phyloP scores from a whole-genome alignment of 2,888 invertebrate species.

The Gasteruption jaculator region DNA sequence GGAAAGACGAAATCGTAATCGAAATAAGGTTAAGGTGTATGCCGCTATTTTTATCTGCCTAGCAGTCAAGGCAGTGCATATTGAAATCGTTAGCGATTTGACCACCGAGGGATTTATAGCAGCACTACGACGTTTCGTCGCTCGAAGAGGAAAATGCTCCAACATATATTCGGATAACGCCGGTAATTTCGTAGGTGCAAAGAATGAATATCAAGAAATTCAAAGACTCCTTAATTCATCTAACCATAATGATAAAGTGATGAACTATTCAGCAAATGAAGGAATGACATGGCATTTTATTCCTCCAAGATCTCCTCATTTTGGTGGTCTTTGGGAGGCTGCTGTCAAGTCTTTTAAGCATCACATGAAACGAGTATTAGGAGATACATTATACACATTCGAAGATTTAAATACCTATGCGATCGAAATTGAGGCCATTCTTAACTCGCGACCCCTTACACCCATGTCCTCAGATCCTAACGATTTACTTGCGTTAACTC shows the following conservation, averaged over 20 bases:
- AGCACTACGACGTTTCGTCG: slow-evolving; percentile 17
- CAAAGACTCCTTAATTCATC: neutral
- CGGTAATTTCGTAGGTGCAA: slow-evolving; percentile 20
- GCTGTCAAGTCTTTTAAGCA: slow-evolving; percentile 9
- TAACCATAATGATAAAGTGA: neutral
- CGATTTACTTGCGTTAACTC: slow-evolving; percentile 17
- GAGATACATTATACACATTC: neutral
- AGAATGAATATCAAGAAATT: slow-evolving; percentile 16
- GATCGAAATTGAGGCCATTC: slow-evolving; percentile 12
- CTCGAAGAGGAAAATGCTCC: slow-evolving; percentile 10
- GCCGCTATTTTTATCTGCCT: slow-evolving; percentile 22
- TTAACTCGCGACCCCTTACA: slow-evolving; percentile 17
- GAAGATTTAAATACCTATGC: slow-evolving; percentile 9
- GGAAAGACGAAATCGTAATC: slow-evolving; percentile 20
- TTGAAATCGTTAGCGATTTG: slow-evolving; percentile 21
- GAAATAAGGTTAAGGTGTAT: slow-evolving; percentile 18
- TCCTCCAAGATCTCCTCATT: slow-evolving; percentile 5
- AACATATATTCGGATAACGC: slow-evolving; percentile 20
- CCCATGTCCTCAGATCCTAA: slow-evolving; percentile 22
- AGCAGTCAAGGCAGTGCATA: slow-evolving; percentile 18
- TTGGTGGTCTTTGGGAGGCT: slow-evolving; percentile 9
- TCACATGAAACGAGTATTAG: slow-evolving; percentile 4
- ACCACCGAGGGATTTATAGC: slow-evolving; percentile 22
- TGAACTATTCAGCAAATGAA: neutral
- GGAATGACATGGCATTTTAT: slow-evolving; percentile 6